phyloP scores from a whole-genome alignment of 2,888 invertebrate genomes.

The Brachyptera putata region DNA sequence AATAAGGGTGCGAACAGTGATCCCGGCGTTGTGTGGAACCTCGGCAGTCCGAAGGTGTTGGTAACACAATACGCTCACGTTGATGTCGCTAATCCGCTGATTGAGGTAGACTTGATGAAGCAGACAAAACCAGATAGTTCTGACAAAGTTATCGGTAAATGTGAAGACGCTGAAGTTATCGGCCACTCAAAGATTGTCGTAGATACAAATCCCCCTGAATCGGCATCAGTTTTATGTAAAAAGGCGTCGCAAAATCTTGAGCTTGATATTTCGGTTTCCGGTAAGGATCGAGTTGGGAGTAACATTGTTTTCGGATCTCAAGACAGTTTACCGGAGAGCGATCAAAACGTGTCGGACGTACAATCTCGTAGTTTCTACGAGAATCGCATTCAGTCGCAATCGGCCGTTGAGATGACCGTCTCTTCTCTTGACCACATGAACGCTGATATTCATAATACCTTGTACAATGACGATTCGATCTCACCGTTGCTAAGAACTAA shows the following conservation, averaged over 20 bases:
- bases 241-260: too few species aligned
- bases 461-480: conserved; percentile 34
- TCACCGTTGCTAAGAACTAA: conserved; percentile 36
- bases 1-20: not conserved
- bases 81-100: too few species aligned
- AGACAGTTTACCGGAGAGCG: conserved; percentile 39
- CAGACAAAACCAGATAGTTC: too few species aligned
- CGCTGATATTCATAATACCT: too few species aligned
- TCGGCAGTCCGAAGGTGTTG: not conserved
- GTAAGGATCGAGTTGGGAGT: not conserved
- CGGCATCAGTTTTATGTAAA: too few species aligned
- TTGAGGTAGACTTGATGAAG: too few species aligned
- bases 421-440: conserved; percentile 29
- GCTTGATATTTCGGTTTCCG: not conserved
- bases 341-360: not conserved
- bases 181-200: too few species aligned
- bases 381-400: not conserved
- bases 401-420: not conserved
- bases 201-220: too few species aligned
- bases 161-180: too few species aligned
- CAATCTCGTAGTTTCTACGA: too few species aligned
- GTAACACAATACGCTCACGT: not conserved
- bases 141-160: too few species aligned
- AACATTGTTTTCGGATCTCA: not conserved
- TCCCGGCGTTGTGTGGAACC: not conserved